phyloP scores from a whole-genome alignment of 2,888 invertebrate species.

The Scaptomyza tumidula region DNA sequence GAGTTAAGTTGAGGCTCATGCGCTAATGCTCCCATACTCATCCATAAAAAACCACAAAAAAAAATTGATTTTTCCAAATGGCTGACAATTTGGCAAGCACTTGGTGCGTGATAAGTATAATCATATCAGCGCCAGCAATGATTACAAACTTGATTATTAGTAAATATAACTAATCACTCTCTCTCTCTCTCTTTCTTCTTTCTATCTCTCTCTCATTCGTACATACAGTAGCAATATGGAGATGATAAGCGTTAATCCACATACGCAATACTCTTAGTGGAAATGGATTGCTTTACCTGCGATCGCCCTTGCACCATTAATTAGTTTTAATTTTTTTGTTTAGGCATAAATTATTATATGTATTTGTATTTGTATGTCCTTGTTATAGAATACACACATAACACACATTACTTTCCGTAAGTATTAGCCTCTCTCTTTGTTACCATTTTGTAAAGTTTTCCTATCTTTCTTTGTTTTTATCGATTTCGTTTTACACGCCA shows the following conservation, averaged over 20 bases:
- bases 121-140: constrained; percentile 41
- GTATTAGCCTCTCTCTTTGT: constrained; percentile 31
- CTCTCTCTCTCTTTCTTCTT: neutral
- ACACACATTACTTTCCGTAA: constrained; percentile 42
- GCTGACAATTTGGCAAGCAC: constrained; percentile 24
- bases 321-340: constrained; percentile 35
- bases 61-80: constrained; percentile 11
- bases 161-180: constrained; percentile 67
- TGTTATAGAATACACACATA: constrained; percentile 37
- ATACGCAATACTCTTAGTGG: constrained; percentile 91
- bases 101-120: constrained; percentile 59
- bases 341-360: constrained; percentile 27
- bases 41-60: constrained; percentile 15
- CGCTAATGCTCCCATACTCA: constrained; percentile 15
- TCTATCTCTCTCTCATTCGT: constrained; percentile 21
- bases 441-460: constrained; percentile 16
- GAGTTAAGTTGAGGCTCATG: constrained; percentile 43
- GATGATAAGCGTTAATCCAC: constrained; percentile 95
- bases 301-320: constrained; percentile 31
- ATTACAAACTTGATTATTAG: constrained; percentile 13
- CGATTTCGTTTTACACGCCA: constrained; percentile 9
- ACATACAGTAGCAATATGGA: constrained; percentile 90
- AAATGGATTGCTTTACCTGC: constrained; percentile 26
- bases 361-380: constrained; percentile 33
- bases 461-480: neutral